Evolutionary conservation across 2,113 vertebrate species (phyloP).

Genomic region (Tachuris rubrigastra): DNA sequence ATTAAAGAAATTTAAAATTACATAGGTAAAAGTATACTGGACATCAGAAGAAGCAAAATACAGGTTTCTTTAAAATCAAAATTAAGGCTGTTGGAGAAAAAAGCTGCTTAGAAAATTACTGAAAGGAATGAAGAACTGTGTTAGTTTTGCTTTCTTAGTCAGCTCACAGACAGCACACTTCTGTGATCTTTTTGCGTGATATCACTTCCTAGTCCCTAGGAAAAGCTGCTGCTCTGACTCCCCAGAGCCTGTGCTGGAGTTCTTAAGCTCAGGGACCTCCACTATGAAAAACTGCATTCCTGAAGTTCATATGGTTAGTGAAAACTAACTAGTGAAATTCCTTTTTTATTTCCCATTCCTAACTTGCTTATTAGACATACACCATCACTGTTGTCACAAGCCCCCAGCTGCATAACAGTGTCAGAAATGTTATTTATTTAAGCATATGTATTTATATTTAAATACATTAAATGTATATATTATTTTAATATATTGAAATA

Average conservation of each 20-base stretch:
- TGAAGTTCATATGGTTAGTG: fast-evolving
- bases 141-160: neutral
- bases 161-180: neutral
- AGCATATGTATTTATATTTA: neutral
- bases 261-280: neutral
- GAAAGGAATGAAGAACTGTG: neutral
- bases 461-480: neutral
- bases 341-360: neutral
- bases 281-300: neutral
- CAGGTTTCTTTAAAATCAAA: neutral
- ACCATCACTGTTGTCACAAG: neutral
- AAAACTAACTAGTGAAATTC: neutral
- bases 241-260: neutral
- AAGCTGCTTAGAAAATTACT: neutral
- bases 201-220: neutral
- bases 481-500: neutral
- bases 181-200: fast-evolving
- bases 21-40: neutral
- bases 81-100: neutral
- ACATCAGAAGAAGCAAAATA: neutral
- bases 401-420: neutral
- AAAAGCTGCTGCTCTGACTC: neutral
- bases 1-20: neutral
- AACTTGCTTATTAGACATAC: neutral
- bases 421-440: neutral